A percentile compares a stretch with the other conserved stretches of the same genome.
These are phyloP conservation scores for Polymixis lichenea DNA, from an alignment of 2,888 invertebrate genomes.

Conservation along the genomic window DNA sequence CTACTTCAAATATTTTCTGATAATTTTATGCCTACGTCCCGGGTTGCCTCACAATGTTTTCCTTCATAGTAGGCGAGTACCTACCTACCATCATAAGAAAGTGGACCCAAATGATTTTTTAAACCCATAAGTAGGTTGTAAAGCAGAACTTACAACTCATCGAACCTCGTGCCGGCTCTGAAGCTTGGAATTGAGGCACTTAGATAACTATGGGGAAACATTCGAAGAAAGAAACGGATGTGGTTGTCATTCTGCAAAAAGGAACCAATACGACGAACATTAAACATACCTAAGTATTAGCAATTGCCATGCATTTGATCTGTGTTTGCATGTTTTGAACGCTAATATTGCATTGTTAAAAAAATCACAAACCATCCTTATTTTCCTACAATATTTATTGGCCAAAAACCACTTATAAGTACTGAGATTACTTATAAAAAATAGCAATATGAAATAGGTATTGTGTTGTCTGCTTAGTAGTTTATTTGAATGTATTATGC, in stretches of 20 bases:
- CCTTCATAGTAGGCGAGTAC: constrained; percentile 3
- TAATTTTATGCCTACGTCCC: not conserved
- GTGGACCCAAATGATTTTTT: not conserved
- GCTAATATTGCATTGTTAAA: constrained; percentile 2
- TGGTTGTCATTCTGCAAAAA: not conserved
- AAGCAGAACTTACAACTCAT: not conserved
- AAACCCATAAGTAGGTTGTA: not conserved
- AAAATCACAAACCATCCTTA: not conserved
- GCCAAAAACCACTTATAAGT: not conserved
- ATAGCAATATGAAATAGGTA: not conserved
- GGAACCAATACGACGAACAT: not conserved
- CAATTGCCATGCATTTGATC: not conserved
- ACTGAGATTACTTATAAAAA: too few relatives aligned
- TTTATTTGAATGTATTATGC: not conserved
- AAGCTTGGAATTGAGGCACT: not conserved
- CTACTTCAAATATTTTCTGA: not conserved
- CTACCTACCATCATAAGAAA: not conserved
- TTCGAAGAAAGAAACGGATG: not conserved
- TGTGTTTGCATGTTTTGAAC: constrained; percentile 30
- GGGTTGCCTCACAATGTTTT: constrained; percentile 19
- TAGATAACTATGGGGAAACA: not conserved
- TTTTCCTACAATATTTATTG: not conserved
- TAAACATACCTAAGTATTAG: not conserved
- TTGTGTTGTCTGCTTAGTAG: constrained; percentile 18
- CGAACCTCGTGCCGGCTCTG: not conserved